Evolutionary conservation across 2,797 vertebrate genomes (phyloP), one percentile per base, ranked within the genome.

Genomic region (Serranus cabrilla): DNA sequence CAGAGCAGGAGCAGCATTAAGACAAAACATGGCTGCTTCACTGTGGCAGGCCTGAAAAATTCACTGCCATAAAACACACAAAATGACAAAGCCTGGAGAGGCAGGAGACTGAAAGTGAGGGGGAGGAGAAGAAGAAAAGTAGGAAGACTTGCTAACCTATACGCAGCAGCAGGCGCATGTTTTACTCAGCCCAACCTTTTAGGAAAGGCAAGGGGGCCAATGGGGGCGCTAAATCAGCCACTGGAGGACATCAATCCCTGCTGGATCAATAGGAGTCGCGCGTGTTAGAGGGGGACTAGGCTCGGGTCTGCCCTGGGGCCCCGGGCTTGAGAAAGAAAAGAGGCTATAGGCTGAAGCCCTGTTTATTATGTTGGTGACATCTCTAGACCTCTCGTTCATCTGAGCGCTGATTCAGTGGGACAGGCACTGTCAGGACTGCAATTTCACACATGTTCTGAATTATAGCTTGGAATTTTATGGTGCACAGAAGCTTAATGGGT

Each of bases 201-300:
- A 85, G 90, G 83, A 76, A 78, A 80, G 79, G 63, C 62, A 65
- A 21, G 49, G 57, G 75, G 83, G 74, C 77, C 87, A 21, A 50
- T 67, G 82, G 81, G 81, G 84, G 54, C 56, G 43, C 81, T 95
- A 94, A 95, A 94, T 95, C 93, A 92, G 84, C 74, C 27, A 20
- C 63, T 83, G 83, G 90, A 76, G 86, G 85, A 85, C 90, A 93
- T 94, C 89, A 91, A 94, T 95, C 89, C 81, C 86, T 61, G 57
- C 57, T 58, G 84, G 93, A 95, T 95, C 95, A 91, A 96, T 96
- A 93, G 82, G 78, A 91, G 79, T 74, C 60, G 77, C 51, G 51
- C 21, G 46, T 45, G 73, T 85, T 84, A 74, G 92, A 87, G 74
- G 57, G 84, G 84, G 87, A 86, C 83, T 78, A 54, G 68, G 76